These are phyloP conservation scores for Lasioglossum baleicum DNA, from an alignment of 1,140 invertebrate species.

Conservation along the genomic window DNA sequence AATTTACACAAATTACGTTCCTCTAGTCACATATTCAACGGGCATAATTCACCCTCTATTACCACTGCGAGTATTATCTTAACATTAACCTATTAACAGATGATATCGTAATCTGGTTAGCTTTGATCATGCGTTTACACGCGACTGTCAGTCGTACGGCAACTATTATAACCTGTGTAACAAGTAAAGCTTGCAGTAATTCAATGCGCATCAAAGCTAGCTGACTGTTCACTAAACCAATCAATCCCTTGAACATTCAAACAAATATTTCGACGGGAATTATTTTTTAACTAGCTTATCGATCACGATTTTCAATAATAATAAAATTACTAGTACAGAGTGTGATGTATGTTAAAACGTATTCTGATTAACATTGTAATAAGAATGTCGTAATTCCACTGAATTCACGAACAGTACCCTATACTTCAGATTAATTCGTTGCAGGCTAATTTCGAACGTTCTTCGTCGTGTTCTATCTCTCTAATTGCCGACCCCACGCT, in stretches of 20 bases:
- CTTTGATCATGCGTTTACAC: constrained; percentile 11
- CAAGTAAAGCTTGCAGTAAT: neutral
- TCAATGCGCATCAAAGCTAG: neutral
- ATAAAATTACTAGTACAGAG: neutral
- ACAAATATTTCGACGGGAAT: neutral
- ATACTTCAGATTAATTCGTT: constrained; percentile 1
- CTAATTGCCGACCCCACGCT: constrained; percentile 9
- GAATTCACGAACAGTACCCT: neutral
- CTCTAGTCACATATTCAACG: constrained; percentile 18
- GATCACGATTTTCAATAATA: neutral
- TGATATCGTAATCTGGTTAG: constrained; percentile 15
- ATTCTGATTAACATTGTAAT: constrained; percentile 6
- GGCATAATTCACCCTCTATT: constrained; percentile 5
- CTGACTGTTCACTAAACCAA: no score
- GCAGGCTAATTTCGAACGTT: constrained; percentile 23
- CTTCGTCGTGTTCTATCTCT: constrained; percentile 17
- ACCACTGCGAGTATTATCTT: constrained; percentile 11
- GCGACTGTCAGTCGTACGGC: neutral
- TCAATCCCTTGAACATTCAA: neutral
- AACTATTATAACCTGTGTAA: neutral
- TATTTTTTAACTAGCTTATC: no score
- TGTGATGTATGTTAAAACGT: no score
- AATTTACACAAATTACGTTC: neutral
- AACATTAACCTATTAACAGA: constrained; percentile 28
- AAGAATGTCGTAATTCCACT: neutral